Percentiles rank a stretch among this genome's conserved stretches.
phyloP scores from a whole-genome alignment of 2,113 vertebrate species.

The Pontoporia blainvillei region DNA sequence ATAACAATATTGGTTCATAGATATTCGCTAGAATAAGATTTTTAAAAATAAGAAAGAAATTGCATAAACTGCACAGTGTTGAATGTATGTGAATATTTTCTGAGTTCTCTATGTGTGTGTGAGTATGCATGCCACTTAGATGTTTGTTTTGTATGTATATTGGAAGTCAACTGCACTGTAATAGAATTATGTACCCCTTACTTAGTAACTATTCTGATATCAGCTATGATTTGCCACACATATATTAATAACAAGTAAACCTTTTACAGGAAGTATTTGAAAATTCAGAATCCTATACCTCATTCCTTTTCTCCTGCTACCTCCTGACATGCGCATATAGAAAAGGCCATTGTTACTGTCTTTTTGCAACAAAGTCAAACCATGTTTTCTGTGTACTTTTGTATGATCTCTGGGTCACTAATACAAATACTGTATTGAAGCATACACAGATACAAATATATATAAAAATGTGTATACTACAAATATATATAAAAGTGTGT shows the following conservation, averaged over 20 bases:
- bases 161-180: neutral
- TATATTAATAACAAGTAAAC: neutral
- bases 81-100: constrained; percentile 3
- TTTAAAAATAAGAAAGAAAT: neutral
- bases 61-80: neutral
- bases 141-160: neutral
- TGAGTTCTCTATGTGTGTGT: neutral
- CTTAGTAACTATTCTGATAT: neutral
- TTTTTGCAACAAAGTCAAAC: neutral
- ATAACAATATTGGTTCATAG: neutral
- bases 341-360: neutral
- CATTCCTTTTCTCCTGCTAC: neutral
- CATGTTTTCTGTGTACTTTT: neutral
- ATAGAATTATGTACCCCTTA: neutral
- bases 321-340: neutral
- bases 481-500: neutral
- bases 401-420: neutral
- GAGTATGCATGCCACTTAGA: neutral
- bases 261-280: neutral
- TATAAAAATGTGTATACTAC: neutral
- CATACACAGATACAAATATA: neutral
- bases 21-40: neutral
- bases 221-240: neutral
- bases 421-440: neutral
- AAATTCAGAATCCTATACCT: neutral